Evolutionary conservation across 2,888 invertebrate species (phyloP).

Genomic region (Orthosia incerta): DNA sequence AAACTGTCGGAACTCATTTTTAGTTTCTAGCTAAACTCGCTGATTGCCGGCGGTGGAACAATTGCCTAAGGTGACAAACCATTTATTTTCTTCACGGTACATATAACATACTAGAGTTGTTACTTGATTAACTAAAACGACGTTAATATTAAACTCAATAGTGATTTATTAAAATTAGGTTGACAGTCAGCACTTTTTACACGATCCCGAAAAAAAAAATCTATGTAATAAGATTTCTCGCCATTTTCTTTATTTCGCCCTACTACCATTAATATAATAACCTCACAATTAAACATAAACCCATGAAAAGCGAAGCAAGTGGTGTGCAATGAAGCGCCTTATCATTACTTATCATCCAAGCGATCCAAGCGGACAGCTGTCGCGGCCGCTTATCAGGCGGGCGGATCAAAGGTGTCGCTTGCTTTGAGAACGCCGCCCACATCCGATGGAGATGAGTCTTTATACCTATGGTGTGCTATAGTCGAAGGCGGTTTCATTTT

Average conservation of each 20-base stretch:
- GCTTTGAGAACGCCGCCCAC: conserved; percentile 39
- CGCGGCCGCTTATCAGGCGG: conserved; percentile 49
- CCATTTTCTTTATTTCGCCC: neutral
- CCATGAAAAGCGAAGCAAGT: conserved; percentile 32
- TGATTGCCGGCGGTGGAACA: no score
- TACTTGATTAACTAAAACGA: no score
- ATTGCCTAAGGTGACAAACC: no score
- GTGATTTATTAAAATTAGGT: no score
- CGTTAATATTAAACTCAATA: no score
- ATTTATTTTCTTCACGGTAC: no score
- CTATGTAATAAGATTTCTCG: no score
- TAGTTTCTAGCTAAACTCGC: no score
- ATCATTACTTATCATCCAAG: conserved; percentile 10
- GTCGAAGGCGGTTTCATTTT: conserved; percentile 6
- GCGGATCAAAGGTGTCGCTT: conserved; percentile 56
- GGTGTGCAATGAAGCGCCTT: conserved; percentile 42
- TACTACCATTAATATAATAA: conserved; percentile 13
- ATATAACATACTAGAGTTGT: no score
- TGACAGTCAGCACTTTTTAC: no score
- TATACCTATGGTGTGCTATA: conserved; percentile 12
- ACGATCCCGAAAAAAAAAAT: no score
- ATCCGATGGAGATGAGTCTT: conserved; percentile 24
- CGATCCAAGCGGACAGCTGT: conserved; percentile 43
- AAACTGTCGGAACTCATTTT: no score
- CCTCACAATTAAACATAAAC: conserved; percentile 44